Evolutionary conservation across 2,888 invertebrate species (phyloP), one percentile per base, ranked within the genome.

Genomic region (Drosophila merina): DNA sequence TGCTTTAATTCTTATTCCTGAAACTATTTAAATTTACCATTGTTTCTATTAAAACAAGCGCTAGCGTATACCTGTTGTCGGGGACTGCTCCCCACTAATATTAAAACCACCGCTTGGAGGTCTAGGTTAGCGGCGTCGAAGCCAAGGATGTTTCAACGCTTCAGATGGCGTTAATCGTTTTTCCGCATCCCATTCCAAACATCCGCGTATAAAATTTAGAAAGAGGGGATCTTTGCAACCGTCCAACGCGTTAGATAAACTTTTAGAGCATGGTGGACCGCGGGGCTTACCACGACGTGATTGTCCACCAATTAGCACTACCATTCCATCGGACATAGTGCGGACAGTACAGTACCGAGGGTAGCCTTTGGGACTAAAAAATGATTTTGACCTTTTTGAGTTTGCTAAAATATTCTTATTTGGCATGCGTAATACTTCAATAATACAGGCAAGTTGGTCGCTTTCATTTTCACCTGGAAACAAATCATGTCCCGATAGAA

Each of bases 381-480:
- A 99, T 92, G 97, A 97, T 92, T 98, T 96, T 58, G 97, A 95
- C 62, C 99, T 94, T 92, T 98, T 99, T 59, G 98, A 97, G 90
- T 95, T 95, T 79, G 98, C 96, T 74, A 98, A 93, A 74, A 98
- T 75, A 31, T 83, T 79, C 75, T 90, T 91, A 57, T 90, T 91
- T 7, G 95, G 94, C 91, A 92, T 91, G 8, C 92, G 92, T 5
- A 92, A 72, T 52, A 99, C 93, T 93, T 99, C 99, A 91, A 99
- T 97, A 89, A 99, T 99, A 91, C 99, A 98, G 26, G 99, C 99
- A 91, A 99, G 93, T 93, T 99, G 99, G 91, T 99, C 99, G 69
- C 96, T 96, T 92, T 99, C 99, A 92, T 99, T 99, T 93, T 99
- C 99, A 54, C 99, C 99, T 5, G 99, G 99, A 81, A 99, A 95